These are phyloP conservation scores for Probosciger aterrimus DNA, from an alignment of 2,113 vertebrate genomes.

Conservation along the genomic window DNA sequence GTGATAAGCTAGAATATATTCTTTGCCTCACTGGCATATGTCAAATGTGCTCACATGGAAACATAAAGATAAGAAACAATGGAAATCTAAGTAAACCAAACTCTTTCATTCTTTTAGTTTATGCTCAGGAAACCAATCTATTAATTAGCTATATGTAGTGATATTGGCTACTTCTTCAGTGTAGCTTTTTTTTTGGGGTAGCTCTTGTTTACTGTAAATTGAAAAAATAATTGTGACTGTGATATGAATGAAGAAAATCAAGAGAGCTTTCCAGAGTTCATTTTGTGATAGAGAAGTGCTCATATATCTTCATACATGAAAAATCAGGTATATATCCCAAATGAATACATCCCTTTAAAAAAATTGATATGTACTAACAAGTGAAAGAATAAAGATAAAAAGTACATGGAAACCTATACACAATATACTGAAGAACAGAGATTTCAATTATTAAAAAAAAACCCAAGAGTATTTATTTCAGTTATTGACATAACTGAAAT, in stretches of 20 bases:
- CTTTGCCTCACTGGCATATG: not conserved
- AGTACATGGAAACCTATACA: not conserved
- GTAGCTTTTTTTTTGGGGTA: not conserved
- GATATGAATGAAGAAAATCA: not conserved
- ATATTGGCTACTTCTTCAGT: not conserved
- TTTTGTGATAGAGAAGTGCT: not conserved
- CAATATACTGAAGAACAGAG: not conserved
- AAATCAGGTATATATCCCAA: not conserved
- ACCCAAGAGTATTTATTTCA: not conserved
- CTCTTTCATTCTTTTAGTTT: not conserved
- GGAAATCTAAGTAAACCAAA: not conserved
- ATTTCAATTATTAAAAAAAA: not conserved
- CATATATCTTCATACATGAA: not conserved
- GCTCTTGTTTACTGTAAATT: not conserved
- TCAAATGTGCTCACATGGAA: not conserved
- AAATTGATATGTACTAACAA: not conserved
- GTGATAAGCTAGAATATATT: not conserved
- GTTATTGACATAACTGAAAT: not conserved
- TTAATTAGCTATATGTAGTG: not conserved
- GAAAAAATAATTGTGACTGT: not conserved
- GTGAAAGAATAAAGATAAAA: not conserved
- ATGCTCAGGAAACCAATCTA: not conserved
- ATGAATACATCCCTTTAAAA: not conserved
- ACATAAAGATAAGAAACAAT: not conserved
- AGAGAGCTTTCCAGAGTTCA: not conserved